phyloP scores from a whole-genome alignment of 2,113 vertebrate genomes.

The Pyxicephalus adspersus region DNA sequence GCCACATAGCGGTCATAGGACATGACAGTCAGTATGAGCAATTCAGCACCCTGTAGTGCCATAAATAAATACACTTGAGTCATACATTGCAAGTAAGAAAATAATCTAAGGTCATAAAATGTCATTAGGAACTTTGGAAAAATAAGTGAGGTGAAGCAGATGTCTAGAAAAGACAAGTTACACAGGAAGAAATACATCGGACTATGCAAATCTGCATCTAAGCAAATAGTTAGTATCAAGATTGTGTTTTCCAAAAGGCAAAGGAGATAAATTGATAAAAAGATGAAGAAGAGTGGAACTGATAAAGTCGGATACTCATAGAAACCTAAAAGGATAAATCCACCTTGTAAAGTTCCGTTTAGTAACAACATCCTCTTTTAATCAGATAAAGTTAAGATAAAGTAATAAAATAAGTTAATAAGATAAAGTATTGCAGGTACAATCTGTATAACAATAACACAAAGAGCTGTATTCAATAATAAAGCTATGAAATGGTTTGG shows the following conservation, averaged over 20 bases:
- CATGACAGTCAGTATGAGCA: constrained; percentile 21
- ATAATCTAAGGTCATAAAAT: background rate
- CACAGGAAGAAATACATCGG: constrained; percentile 25
- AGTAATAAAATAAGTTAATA: no score
- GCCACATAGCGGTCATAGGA: no score
- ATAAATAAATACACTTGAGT: constrained; percentile 4
- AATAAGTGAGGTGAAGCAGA: constrained; percentile 9
- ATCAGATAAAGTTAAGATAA: no score
- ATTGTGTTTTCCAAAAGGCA: background rate
- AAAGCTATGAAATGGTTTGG: no score
- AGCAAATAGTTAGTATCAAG: background rate
- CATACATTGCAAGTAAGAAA: constrained; percentile 6
- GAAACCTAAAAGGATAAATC: constrained; percentile 10
- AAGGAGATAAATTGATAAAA: background rate
- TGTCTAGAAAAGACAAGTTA: constrained; percentile 21
- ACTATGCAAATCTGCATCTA: background rate
- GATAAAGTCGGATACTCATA: background rate
- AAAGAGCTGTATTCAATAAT: no score
- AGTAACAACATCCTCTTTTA: background rate
- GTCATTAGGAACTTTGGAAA: constrained; percentile 5
- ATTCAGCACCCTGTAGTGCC: background rate
- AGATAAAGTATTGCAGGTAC: no score
- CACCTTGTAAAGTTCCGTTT: constrained; percentile 8
- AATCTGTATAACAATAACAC: no score
- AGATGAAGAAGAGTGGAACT: background rate